Conservation (phyloP, 2,113 vertebrate species). For the Larimichthys crocea region DNA sequence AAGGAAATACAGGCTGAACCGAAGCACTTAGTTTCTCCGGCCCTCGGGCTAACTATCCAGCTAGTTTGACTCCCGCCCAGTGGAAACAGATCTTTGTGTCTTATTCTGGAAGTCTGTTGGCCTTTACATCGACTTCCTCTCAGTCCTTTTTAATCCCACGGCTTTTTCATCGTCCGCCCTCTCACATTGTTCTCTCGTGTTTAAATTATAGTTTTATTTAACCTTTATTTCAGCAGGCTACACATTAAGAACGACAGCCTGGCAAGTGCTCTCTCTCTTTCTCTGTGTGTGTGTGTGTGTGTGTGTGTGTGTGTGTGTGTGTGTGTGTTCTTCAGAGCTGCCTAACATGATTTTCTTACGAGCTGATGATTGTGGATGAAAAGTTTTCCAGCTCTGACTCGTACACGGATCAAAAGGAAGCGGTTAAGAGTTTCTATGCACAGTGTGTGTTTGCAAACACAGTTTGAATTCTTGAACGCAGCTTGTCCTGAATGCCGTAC, state of each 20-base stretch:
- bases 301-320: background rate
- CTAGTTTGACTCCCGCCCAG: constrained; percentile 41
- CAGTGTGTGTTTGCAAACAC: background rate
- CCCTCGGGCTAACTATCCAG: constrained; percentile 38
- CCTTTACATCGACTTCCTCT: constrained; percentile 27
- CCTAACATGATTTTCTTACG: constrained; percentile 18
- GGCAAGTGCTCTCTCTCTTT: background rate
- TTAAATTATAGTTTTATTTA: no score
- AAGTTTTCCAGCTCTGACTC: constrained; percentile 19
- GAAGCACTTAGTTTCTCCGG: constrained; percentile 54
- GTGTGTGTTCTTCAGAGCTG: constrained; percentile 23
- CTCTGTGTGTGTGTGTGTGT: background rate
- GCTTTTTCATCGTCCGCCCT: constrained; percentile 27
- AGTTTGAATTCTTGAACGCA: no score
- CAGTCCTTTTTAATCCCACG: constrained; percentile 17
- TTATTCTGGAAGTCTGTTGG: constrained; percentile 38
- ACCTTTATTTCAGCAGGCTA: no score
- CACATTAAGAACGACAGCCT: no score
- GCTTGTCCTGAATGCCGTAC: background rate
- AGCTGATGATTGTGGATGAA: constrained; percentile 41
- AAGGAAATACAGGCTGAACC: constrained; percentile 68
- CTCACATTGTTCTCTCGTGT: no score
- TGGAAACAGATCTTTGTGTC: constrained; percentile 33
- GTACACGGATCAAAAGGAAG: constrained; percentile 34
- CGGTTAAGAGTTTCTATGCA: constrained; percentile 9